A percentile compares a stretch with the other conserved stretches of the same genome.
Conservation (phyloP, 1,140 invertebrate species). For the Trypoxylus dichotomus region DNA sequence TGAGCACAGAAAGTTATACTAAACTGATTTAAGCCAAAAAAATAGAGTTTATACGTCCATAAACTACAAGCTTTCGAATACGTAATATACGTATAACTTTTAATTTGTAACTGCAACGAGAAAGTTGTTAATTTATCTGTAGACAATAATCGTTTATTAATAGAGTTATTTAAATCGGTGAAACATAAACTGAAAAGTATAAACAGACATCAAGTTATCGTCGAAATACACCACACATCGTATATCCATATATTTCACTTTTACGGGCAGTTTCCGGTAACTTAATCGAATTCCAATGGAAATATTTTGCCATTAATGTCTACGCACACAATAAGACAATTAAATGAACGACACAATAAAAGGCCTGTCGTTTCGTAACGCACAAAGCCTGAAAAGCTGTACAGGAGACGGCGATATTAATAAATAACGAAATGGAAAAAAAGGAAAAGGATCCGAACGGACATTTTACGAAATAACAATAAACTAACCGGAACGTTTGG, state of each 20-base stretch:
- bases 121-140: neutral
- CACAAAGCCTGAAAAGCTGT: conserved; percentile 1
- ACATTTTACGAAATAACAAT: conserved; percentile 13
- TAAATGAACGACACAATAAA: conserved; percentile 13
- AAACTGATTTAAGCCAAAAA: no score
- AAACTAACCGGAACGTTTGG: conserved; percentile 11
- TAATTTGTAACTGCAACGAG: neutral
- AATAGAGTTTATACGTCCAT: no score
- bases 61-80: no score
- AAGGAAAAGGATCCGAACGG: neutral
- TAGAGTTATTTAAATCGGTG: neutral
- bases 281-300: conserved; percentile 17
- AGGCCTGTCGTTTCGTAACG: neutral
- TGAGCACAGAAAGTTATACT: no score
- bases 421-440: conserved; percentile 13
- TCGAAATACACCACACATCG: neutral
- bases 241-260: neutral
- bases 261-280: neutral
- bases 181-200: neutral
- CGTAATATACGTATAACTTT: neutral
- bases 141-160: neutral
- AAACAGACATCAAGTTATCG: neutral
- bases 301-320: conserved; percentile 18
- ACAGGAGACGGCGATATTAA: neutral
- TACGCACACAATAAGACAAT: conserved; percentile 18